A percentile compares a stretch with the other conserved stretches of the same genome.
phyloP scores from a whole-genome alignment of 2,113 vertebrate species.

The Apodemus sylvaticus region DNA sequence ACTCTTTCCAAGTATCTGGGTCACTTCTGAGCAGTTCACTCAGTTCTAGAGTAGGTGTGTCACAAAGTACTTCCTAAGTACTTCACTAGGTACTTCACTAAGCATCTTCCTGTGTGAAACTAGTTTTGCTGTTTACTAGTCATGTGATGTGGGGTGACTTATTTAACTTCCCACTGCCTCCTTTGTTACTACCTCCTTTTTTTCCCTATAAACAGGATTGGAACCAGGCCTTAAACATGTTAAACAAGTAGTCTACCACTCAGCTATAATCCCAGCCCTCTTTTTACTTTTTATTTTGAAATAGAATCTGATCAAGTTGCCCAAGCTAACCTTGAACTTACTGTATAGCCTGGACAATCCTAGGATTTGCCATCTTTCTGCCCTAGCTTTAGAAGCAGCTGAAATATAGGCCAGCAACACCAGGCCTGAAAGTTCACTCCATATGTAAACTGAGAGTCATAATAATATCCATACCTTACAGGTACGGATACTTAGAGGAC shows the following conservation, averaged over 20 bases:
- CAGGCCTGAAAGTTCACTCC: not conserved
- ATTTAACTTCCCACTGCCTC: slow-evolving; percentile 33
- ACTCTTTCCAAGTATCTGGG: slow-evolving; percentile 8
- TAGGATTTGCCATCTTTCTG: not conserved
- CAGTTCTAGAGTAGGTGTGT: not conserved
- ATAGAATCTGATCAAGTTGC: not conserved
- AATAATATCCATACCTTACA: not conserved
- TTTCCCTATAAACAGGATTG: not conserved
- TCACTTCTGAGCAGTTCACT: slow-evolving; percentile 48
- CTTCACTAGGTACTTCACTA: not conserved
- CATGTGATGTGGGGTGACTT: not conserved
- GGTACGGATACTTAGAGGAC: not conserved
- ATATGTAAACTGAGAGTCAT: slow-evolving; percentile 32
- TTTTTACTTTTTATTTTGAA: not conserved
- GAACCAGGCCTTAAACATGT: not conserved
- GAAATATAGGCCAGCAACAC: not conserved
- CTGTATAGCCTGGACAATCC: not conserved
- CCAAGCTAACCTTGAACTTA: not conserved
- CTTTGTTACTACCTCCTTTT: not conserved
- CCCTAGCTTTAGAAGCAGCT: not conserved
- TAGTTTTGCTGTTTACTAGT: slow-evolving; percentile 37
- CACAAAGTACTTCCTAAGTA: too few relatives aligned
- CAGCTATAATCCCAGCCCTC: not conserved
- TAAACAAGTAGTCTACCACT: not conserved
- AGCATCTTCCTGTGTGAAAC: slow-evolving; percentile 24